These are phyloP conservation scores for Idaea straminata DNA, from an alignment of 2,888 invertebrate species.

Conservation along the genomic window DNA sequence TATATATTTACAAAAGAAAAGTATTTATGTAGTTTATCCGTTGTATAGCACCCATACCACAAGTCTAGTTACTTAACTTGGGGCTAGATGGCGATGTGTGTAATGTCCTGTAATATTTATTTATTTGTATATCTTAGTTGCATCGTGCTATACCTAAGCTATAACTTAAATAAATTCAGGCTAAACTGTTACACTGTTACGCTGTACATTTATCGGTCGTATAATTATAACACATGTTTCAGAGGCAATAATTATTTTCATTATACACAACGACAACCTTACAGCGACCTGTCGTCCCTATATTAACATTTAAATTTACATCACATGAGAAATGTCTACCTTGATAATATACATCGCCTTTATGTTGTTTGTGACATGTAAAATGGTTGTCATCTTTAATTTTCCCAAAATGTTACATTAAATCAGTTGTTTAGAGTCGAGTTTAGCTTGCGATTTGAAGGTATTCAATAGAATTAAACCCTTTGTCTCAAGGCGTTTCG, in stretches of 20 bases:
- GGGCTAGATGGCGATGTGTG: too few species aligned
- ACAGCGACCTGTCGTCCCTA: conserved; percentile 59
- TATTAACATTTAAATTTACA: conserved; percentile 70
- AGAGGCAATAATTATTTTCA: conserved; percentile 57
- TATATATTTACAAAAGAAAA: too few species aligned
- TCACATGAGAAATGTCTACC: conserved; percentile 60
- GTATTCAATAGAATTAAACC: conserved; percentile 64
- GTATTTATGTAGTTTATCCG: too few species aligned
- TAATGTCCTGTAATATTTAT: too few species aligned
- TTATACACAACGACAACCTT: conserved; percentile 50
- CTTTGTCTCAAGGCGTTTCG: conserved; percentile 75
- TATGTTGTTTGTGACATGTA: conserved; percentile 53
- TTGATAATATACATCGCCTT: conserved; percentile 56
- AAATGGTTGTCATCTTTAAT: conserved; percentile 39
- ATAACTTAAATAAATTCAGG: conserved; percentile 26
- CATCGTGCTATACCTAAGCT: conserved; percentile 23
- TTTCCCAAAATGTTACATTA: conserved; percentile 43
- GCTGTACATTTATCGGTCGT: conserved; percentile 38
- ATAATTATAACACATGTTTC: conserved; percentile 57
- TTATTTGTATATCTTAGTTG: conserved; percentile 24
- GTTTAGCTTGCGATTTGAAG: conserved; percentile 41
- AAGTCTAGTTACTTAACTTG: too few species aligned
- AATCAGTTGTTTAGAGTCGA: conserved; percentile 47
- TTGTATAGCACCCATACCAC: too few species aligned
- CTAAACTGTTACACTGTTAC: conserved; percentile 35